Conservation (phyloP, 2,888 invertebrate species). For the Nomada fucata region DNA sequence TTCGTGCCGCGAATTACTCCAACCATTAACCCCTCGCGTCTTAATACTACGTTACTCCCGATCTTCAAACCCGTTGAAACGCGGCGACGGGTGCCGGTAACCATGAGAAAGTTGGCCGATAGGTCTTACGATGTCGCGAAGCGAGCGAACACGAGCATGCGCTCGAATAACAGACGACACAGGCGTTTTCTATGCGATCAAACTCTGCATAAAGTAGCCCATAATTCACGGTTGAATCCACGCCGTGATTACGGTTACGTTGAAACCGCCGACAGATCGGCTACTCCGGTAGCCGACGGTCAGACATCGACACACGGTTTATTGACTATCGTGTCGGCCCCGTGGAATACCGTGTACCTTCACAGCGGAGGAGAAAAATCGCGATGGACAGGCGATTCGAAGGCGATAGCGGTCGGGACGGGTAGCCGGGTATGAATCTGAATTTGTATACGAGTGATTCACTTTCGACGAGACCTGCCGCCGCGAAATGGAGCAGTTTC, state of each 20-base stretch:
- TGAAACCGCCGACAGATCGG: slow-evolving; percentile 56
- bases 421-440: too few species aligned
- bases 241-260: slow-evolving; percentile 67
- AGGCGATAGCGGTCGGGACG: not conserved
- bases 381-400: slow-evolving; percentile 11
- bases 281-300: slow-evolving; percentile 48
- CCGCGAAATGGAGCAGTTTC: too few species aligned
- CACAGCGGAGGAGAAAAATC: slow-evolving; percentile 29
- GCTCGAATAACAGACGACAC: slow-evolving; percentile 51
- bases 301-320: slow-evolving; percentile 53
- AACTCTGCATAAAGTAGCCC: slow-evolving; percentile 70
- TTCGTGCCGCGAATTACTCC: too few species aligned
- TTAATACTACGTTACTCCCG: not conserved
- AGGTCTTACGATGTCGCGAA: slow-evolving; percentile 55
- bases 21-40: not conserved
- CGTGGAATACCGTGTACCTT: slow-evolving; percentile 28
- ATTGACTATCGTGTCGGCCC: slow-evolving; percentile 58
- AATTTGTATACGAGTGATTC: too few species aligned
- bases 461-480: too few species aligned
- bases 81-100: slow-evolving; percentile 20
- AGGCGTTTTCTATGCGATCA: slow-evolving; percentile 62
- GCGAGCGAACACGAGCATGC: slow-evolving; percentile 9
- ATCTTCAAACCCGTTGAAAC: slow-evolving; percentile 20
- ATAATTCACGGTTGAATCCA: slow-evolving; percentile 78
- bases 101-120: slow-evolving; percentile 65